Percentiles rank a stretch among this genome's conserved stretches.
These are phyloP conservation scores for Callipepla squamata DNA, from an alignment of 2,113 vertebrate species.

Conservation along the genomic window DNA sequence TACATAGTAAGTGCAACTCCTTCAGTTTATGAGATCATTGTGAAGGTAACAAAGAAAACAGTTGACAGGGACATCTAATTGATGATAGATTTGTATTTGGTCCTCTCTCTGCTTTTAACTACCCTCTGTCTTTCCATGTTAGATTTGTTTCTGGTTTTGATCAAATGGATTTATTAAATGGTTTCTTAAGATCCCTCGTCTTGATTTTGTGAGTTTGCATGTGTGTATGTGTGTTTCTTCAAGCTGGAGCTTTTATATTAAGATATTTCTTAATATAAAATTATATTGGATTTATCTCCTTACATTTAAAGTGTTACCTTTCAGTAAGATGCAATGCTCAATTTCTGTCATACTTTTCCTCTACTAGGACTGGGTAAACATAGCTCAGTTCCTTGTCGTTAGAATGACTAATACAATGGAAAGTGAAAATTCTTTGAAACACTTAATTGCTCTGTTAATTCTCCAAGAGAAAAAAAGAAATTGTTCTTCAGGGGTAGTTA, in stretches of 20 bases:
- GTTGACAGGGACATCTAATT: no score
- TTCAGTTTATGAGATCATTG: no score
- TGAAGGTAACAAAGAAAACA: no score
- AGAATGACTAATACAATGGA: neutral
- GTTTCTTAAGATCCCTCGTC: neutral
- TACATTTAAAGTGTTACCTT: neutral
- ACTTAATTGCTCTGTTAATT: neutral
- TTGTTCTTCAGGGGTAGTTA: neutral
- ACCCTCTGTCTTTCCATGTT: neutral
- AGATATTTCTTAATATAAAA: neutral
- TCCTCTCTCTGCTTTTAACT: no score
- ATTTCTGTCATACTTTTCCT: neutral
- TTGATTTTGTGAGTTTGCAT: neutral
- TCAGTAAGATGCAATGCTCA: rapidly evolving
- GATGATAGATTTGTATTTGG: no score
- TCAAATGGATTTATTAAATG: neutral
- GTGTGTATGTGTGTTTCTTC: neutral
- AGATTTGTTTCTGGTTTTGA: neutral
- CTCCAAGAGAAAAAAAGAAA: neutral
- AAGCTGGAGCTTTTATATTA: neutral
- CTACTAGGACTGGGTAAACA: neutral
- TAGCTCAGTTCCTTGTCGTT: neutral
- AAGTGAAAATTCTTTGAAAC: neutral
- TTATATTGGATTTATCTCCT: neutral
- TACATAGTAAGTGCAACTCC: no score